Conservation (phyloP, 2,113 vertebrate genomes). For the Toxotes chatareus region DNA sequence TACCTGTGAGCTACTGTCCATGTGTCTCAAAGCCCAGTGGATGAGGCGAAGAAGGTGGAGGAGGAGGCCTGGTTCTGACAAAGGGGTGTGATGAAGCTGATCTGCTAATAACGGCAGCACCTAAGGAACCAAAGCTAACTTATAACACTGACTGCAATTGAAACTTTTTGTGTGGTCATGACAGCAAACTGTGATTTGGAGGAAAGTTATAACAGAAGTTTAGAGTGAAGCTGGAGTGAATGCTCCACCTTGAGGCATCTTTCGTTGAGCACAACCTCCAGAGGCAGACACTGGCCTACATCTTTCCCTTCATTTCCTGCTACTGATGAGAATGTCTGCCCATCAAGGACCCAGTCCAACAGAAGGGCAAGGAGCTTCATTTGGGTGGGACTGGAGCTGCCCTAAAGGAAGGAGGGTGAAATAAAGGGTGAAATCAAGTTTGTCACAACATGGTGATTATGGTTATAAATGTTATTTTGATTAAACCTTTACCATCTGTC, state of each 20-base stretch:
- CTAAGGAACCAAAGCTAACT: constrained; percentile 70
- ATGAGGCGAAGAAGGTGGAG: constrained; percentile 86
- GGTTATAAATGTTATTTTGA: not conserved
- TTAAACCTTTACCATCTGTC: not conserved
- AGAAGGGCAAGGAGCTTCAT: constrained; percentile 85
- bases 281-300: constrained; percentile 55
- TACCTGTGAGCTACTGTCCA: constrained; percentile 87
- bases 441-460: not conserved
- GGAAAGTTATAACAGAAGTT: constrained; percentile 3
- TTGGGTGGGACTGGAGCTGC: constrained; percentile 69
- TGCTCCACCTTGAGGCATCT: constrained; percentile 88
- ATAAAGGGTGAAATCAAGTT: not conserved
- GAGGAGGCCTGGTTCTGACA: constrained; percentile 82
- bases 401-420: constrained; percentile 68
- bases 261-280: constrained; percentile 77
- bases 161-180: constrained; percentile 7
- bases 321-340: constrained; percentile 75
- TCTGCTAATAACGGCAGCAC: constrained; percentile 87
- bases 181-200: not conserved
- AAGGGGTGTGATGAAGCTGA: constrained; percentile 87
- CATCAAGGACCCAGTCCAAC: constrained; percentile 90
- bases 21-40: constrained; percentile 87
- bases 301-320: constrained; percentile 60
- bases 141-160: not conserved
- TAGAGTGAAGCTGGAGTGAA: constrained; percentile 16